Base-by-base conservation (phyloP, 1,140 invertebrate genomes). In the Geopemphigus sp. region DNA sequence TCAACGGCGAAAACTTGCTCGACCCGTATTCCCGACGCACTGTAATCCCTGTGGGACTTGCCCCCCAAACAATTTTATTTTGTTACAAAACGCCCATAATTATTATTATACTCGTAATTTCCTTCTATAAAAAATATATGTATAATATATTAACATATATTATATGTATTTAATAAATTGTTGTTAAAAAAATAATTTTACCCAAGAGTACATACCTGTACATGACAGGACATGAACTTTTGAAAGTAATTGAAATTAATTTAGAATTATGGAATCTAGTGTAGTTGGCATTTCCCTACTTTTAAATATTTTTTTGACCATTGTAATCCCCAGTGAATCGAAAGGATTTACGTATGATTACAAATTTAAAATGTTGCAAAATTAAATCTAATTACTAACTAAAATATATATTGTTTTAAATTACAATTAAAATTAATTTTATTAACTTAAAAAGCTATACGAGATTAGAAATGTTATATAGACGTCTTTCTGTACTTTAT, bases 1-100 rank as follows among this genome's bases (percentile, higher is more conserved):
- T 78, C 74, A 78, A 78, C 47, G 45, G 74, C 74, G 63, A 47
- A 78, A 78, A 78, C 57, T 78, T 78, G 74, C 39, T 78, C 74
- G 24, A 78, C 57, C 74, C 57, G 57, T 63, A 78, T 63, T 63
- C 74, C 74, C 56, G 56, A 57, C 17, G 45, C 39, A 63, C 74
- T 29, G 24, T 78, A 78, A 78, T 63, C 57, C 74, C 74, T 78
- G 32, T 54, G 74, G 74, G 74, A 78, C 56, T 78, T 50, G 22
- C 57, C 74, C 39, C 73, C 57, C 74, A 14, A 50, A 78, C 57
- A 78, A 63, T 78, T 78, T 78, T 78, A 78, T 50, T 47, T 39
- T 78, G 57, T 78, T 63, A 50, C 56, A 63, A 47, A 78, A 78
- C 57, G 57, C 57, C 56, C 57, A 50, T 59, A 78, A 59, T 54